Evolutionary conservation across 1,140 invertebrate genomes (phyloP).

Genomic region (Stegodyphus mimosarum): DNA sequence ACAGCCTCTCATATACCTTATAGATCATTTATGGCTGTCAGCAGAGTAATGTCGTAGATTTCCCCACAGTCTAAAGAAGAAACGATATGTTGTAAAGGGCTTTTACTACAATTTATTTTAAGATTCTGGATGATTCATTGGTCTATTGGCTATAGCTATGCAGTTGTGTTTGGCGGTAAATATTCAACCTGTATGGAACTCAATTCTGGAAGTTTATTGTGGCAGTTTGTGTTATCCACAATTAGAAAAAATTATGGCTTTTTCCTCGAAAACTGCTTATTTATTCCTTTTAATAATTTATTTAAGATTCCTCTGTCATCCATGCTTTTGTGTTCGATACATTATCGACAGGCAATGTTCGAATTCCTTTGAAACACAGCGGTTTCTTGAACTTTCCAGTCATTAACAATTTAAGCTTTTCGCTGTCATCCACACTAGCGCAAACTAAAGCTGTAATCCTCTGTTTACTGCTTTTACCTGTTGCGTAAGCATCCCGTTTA

Average conservation of each 20-base stretch:
- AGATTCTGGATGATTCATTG: background rate
- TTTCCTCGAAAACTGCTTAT: too few species aligned
- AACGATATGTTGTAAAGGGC: background rate
- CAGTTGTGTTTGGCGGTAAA: background rate
- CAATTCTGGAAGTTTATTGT: background rate
- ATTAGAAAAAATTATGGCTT: background rate
- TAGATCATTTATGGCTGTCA: background rate
- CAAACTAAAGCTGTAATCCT: background rate
- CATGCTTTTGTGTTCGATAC: too few species aligned
- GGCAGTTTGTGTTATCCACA: background rate
- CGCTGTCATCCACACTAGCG: too few species aligned
- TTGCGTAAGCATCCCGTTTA: background rate
- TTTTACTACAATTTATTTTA: background rate
- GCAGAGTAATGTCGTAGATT: background rate
- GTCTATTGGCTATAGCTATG: background rate
- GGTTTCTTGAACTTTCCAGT: too few species aligned
- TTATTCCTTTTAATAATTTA: too few species aligned
- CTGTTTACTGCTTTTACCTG: background rate
- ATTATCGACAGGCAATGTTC: too few species aligned
- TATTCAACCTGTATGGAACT: background rate
- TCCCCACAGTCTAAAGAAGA: background rate
- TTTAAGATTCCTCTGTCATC: too few species aligned
- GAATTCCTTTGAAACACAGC: too few species aligned
- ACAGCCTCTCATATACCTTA: background rate
- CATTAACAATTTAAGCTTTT: too few species aligned